A percentile compares a stretch with the other conserved stretches of the same genome.
These are phyloP conservation scores for Mallotus villosus DNA, from an alignment of 2,797 vertebrate genomes.

Conservation along the genomic window DNA sequence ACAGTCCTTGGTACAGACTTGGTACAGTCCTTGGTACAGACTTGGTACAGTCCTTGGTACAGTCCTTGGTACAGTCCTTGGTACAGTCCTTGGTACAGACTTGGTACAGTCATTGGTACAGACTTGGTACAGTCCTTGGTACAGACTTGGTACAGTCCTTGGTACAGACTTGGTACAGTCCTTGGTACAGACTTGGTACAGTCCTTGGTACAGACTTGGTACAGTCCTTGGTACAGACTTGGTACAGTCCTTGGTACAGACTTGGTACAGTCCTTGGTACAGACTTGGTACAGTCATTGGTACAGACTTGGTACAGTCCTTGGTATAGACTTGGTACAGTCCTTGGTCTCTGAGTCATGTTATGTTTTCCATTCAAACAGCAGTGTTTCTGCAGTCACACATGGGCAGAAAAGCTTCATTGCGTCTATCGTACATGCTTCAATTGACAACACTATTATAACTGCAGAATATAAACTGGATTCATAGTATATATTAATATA, in stretches of 20 bases:
- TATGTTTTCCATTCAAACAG: conserved; percentile 34
- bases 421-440: conserved; percentile 50
- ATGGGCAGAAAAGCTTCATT: conserved; percentile 37
- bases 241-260: too few relatives aligned
- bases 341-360: conserved; percentile 39
- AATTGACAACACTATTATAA: conserved; percentile 41
- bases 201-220: too few relatives aligned
- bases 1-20: too few relatives aligned
- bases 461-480: conserved; percentile 33
- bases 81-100: too few relatives aligned
- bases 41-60: too few relatives aligned
- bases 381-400: neutral
- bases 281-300: too few relatives aligned
- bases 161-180: conserved; percentile 38
- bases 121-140: too few relatives aligned
- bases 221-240: too few relatives aligned
- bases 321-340: conserved; percentile 30
- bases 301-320: neutral
- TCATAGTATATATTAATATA: neutral
- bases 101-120: too few relatives aligned
- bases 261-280: too few relatives aligned
- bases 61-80: too few relatives aligned
- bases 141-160: neutral
- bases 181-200: conserved; percentile 20
- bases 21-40: too few relatives aligned